Percentiles rank a stretch among this genome's conserved stretches.
phyloP scores from a whole-genome alignment of 2,888 invertebrate genomes.

The Drosophila suboccidentalis region DNA sequence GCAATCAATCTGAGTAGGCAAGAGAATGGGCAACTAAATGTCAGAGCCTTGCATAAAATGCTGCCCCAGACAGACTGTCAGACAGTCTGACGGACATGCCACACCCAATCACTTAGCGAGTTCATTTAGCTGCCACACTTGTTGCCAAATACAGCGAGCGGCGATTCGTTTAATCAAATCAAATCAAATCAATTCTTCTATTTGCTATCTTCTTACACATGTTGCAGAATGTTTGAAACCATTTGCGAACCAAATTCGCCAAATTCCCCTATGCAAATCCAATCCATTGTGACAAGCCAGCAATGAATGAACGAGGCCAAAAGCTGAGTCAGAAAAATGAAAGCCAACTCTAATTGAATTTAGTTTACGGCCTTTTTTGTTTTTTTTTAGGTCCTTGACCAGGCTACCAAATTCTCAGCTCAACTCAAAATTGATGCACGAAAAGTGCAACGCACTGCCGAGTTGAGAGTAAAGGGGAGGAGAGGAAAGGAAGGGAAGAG shows the following conservation, averaged over 20 bases:
- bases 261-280: slow-evolving; percentile 49
- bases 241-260: slow-evolving; percentile 33
- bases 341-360: slow-evolving; percentile 69
- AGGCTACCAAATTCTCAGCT: slow-evolving; percentile 21
- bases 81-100: slow-evolving; percentile 6
- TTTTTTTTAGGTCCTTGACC: slow-evolving; percentile 58
- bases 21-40: slow-evolving; percentile 11
- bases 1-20: slow-evolving; percentile 30
- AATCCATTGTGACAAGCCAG: slow-evolving; percentile 60
- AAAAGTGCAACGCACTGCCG: slow-evolving; percentile 69
- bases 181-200: slow-evolving; percentile 57
- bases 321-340: slow-evolving; percentile 27
- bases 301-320: slow-evolving; percentile 16
- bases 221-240: slow-evolving; percentile 52
- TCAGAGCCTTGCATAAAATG: slow-evolving; percentile 7
- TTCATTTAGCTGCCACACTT: slow-evolving; percentile 53
- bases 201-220: slow-evolving; percentile 55
- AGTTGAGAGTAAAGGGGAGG: background rate
- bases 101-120: slow-evolving; percentile 43
- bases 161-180: slow-evolving; percentile 67
- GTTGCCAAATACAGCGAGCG: slow-evolving; percentile 49
- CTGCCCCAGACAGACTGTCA: background rate
- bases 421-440: slow-evolving; percentile 56
- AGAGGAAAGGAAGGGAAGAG: slow-evolving; percentile 26
- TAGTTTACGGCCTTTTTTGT: slow-evolving; percentile 62